Evolutionary conservation across 35 echinoderm and acorn worm species (phyloP).

Genomic region (Anneissia japonica): DNA sequence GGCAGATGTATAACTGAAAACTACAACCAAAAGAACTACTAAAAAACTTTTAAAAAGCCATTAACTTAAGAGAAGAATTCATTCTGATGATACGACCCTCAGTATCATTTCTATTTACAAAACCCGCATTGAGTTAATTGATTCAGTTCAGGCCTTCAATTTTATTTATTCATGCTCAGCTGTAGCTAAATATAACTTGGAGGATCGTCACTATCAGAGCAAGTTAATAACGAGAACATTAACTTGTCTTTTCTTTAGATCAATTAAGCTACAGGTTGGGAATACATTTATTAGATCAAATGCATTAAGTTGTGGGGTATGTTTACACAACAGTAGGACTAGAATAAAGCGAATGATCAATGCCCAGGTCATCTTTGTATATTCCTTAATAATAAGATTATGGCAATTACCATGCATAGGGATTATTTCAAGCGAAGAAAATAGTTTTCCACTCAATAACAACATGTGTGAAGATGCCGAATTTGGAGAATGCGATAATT

Average conservation of each 20-base stretch:
- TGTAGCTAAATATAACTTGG: not conserved
- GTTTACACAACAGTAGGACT: not conserved
- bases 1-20: no score
- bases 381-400: not conserved
- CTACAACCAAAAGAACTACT: no score
- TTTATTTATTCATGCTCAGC: not conserved
- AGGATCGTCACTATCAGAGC: not conserved
- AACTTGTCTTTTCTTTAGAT: not conserved
- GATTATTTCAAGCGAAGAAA: not conserved
- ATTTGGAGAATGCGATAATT: not conserved
- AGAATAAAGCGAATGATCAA: not conserved
- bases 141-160: not conserved
- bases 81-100: no score
- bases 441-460: not conserved
- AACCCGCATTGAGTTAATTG: not conserved
- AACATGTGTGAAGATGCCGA: not conserved
- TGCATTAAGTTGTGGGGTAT: not conserved
- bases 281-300: not conserved
- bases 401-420: not conserved
- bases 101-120: no score
- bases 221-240: not conserved
- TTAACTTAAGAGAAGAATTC: no score
- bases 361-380: not conserved
- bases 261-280: not conserved
- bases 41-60: no score